Evolutionary conservation across 2,888 invertebrate genomes (phyloP).

Genomic region (Deilephila elpenor): DNA sequence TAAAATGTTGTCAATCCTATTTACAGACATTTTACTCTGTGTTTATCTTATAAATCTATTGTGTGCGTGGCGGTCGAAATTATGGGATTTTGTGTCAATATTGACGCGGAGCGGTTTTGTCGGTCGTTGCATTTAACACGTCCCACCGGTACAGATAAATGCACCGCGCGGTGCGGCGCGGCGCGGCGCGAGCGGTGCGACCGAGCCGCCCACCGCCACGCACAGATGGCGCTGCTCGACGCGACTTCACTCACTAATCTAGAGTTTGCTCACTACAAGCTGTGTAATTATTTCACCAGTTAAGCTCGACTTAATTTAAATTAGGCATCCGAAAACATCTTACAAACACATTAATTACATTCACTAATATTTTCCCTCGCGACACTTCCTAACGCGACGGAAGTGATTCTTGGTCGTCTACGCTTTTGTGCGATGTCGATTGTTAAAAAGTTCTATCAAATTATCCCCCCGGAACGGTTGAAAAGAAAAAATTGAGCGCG

Average conservation of each 20-base stretch:
- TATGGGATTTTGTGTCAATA: conserved; percentile 83
- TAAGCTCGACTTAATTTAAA: conserved; percentile 5
- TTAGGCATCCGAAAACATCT: neutral
- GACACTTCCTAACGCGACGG: conserved; percentile 25
- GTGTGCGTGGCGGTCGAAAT: conserved; percentile 82
- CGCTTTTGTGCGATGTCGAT: conserved; percentile 26
- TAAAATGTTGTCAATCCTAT: conserved; percentile 84
- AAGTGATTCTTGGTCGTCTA: conserved; percentile 8
- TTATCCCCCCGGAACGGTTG: conserved; percentile 43
- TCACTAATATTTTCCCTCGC: conserved; percentile 14
- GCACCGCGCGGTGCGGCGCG: conserved; percentile 42
- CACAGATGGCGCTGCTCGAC: conserved; percentile 67
- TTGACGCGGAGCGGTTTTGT: conserved; percentile 76
- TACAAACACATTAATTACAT: conserved; percentile 7
- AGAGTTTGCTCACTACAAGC: conserved; percentile 3
- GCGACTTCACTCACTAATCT: conserved; percentile 25
- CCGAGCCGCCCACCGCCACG: conserved; percentile 29
- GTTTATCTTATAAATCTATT: conserved; percentile 85
- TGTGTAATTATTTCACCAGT: neutral
- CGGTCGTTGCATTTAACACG: conserved; percentile 80
- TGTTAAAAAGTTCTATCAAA: conserved; percentile 41
- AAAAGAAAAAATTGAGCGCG: conserved; percentile 36
- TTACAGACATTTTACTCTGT: conserved; percentile 83
- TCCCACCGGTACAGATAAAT: conserved; percentile 66
- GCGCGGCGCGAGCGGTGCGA: conserved; percentile 35